Evolutionary conservation across 1,140 invertebrate genomes (phyloP), one percentile per base, ranked within the genome.

Genomic region (Vanessa tameamea): DNA sequence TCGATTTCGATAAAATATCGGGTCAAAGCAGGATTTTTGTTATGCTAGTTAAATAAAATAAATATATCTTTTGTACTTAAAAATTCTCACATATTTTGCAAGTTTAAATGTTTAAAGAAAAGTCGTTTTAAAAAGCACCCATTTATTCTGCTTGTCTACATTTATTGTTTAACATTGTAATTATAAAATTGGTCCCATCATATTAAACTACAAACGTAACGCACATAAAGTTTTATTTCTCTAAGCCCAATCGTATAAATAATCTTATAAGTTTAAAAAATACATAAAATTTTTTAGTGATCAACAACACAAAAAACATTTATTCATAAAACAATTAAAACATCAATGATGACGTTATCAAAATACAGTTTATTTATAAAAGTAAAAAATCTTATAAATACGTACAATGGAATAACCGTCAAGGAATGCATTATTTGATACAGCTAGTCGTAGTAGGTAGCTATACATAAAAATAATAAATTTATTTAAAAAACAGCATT

Each of bases 101-200:
- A 13, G 14, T 59, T 26, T n/a, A n/a, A 50, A n/a, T 12, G 8
- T 16, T 11, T 57, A 31, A 65, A 48, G 53, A 50, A 69, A 57
- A 65, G 5, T 14, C n/a, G 43, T 50, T 55, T 63, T 68, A 59
- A 51, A 69, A 69, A 74, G 63, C 51, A 65, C 61, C 67, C 37
- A 74, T 69, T 75, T 75, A 75, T 65, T 75, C 67, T 69, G 51
- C 37, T 43, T 53, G 43, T 65, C 20, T 57, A 47, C 50, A 31
- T 47, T 64, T 31, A 15, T 64, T 55, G 50, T 6, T 47, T 23
- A 51, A 69, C 20, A 69, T 64, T 71, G 16, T 23, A 64, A 74
- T 69, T 37, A 73, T 73, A 68, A 72, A 69, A 55, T 57, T 73
- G 71, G 64, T 61, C 71, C 71, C 71, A 72, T 26, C 26, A 67